phyloP scores from a whole-genome alignment of 2,888 invertebrate genomes.

The Palloptera scutellata region DNA sequence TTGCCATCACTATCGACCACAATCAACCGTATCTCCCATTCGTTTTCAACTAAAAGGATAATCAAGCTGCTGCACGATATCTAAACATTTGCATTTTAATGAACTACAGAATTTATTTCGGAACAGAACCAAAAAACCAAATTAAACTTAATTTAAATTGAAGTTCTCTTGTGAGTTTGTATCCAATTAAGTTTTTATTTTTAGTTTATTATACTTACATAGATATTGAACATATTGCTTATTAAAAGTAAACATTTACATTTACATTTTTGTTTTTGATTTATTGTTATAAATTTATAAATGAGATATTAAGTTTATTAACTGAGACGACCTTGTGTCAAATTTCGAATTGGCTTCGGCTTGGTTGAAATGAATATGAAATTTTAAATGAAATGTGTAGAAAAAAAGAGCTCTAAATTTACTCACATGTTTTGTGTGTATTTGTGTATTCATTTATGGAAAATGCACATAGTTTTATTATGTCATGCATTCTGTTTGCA shows the following conservation, averaged over 20 bases:
- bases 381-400: slow-evolving; percentile 6
- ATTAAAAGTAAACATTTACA: neutral
- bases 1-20: too few species aligned
- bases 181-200: too few species aligned
- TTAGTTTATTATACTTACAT: neutral
- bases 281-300: slow-evolving; percentile 23
- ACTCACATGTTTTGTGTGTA: too few species aligned
- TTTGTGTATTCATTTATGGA: too few species aligned
- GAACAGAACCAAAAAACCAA: too few species aligned
- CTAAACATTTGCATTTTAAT: too few species aligned
- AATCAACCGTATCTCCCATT: too few species aligned
- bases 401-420: slow-evolving; percentile 1
- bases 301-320: slow-evolving; percentile 47
- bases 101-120: too few species aligned
- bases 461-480: neutral
- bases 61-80: too few species aligned
- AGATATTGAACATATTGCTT: neutral
- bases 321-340: slow-evolving; percentile 47
- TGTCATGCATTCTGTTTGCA: neutral
- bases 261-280: slow-evolving; percentile 1
- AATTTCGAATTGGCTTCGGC: slow-evolving; percentile 38
- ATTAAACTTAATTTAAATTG: too few species aligned
- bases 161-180: too few species aligned
- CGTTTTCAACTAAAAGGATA: too few species aligned
- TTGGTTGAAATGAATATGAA: slow-evolving; percentile 4